Percentiles rank a stretch among this genome's conserved stretches.
Conservation (phyloP, 2,797 vertebrate species). For the Pagetopsis macropterus region DNA sequence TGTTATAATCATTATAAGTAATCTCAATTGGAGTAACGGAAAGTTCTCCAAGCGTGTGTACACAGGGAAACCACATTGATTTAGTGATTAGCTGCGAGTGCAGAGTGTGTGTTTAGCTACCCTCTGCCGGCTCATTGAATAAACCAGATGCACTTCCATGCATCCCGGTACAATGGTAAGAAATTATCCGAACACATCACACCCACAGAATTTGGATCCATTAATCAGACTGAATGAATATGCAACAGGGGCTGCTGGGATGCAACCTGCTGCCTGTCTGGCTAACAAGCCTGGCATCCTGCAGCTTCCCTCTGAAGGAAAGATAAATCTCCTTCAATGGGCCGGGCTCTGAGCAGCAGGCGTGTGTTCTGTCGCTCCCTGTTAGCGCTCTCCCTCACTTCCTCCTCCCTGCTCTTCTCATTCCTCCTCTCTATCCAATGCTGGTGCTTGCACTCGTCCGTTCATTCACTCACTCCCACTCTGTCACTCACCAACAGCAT, state of each 20-base stretch:
- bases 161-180: constrained; percentile 21
- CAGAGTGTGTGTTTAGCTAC: constrained; percentile 28
- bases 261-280: constrained; percentile 63
- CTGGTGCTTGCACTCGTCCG: constrained; percentile 22
- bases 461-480: constrained; percentile 35
- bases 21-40: constrained; percentile 46
- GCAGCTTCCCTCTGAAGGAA: constrained; percentile 55
- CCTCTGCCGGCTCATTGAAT: constrained; percentile 40
- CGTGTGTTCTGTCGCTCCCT: constrained; percentile 38
- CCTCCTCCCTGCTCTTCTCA: constrained; percentile 30
- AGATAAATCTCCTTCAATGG: constrained; percentile 56
- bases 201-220: constrained; percentile 53
- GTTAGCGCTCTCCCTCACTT: constrained; percentile 42
- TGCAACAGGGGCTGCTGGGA: constrained; percentile 66
- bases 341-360: constrained; percentile 60
- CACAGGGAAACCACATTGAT: constrained; percentile 54
- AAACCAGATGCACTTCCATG: constrained; percentile 42
- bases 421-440: constrained; percentile 35
- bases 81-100: constrained; percentile 55
- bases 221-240: constrained; percentile 76
- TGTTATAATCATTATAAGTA: constrained; percentile 48
- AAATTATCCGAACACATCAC: constrained; percentile 49
- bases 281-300: constrained; percentile 68
- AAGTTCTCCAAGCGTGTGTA: constrained; percentile 48
- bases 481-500: constrained; percentile 35